phyloP scores from a whole-genome alignment of 1,140 invertebrate species.

The Steinernema feltiae region DNA sequence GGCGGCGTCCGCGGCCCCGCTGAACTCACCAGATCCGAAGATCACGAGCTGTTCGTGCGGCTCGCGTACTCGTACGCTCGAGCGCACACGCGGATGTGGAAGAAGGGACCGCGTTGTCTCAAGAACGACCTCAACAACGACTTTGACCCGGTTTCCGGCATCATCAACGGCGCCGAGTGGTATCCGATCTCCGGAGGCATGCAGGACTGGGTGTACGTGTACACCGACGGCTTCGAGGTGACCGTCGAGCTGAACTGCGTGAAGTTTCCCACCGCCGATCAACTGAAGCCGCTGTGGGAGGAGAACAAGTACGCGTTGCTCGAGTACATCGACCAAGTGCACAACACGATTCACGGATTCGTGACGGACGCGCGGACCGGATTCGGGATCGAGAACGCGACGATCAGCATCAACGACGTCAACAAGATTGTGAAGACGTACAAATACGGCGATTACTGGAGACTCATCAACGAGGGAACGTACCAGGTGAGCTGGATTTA shows the following conservation, averaged over 20 bases:
- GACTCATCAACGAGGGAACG: constrained; percentile 76
- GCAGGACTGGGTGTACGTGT: constrained; percentile 94
- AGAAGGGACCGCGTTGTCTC: constrained; percentile 41
- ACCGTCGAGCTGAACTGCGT: constrained; percentile 85
- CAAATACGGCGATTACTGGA: constrained; percentile 80
- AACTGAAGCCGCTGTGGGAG: constrained; percentile 75
- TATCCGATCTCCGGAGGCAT: constrained; percentile 70
- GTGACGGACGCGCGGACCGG: constrained; percentile 71
- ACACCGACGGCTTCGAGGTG: constrained; percentile 83
- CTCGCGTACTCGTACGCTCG: constrained; percentile 74
- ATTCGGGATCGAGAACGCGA: constrained; percentile 67
- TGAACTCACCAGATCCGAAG: constrained; percentile 64
- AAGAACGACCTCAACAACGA: constrained; percentile 42
- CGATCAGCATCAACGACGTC: constrained; percentile 66
- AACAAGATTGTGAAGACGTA: constrained; percentile 69
- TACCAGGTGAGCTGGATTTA: constrained; percentile 70
- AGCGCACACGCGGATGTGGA: constrained; percentile 45
- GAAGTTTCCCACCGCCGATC: constrained; percentile 73
- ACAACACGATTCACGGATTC: constrained; percentile 78
- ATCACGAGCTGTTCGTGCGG: constrained; percentile 75
- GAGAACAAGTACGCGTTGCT: constrained; percentile 79
- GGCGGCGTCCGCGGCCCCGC: constrained; percentile 17
- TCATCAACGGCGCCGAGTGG: constrained; percentile 61
- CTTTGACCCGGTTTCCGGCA: constrained; percentile 56
- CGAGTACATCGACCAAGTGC: constrained; percentile 76